Conservation (phyloP, 2,113 vertebrate genomes). For the Nycticorax nycticorax region DNA sequence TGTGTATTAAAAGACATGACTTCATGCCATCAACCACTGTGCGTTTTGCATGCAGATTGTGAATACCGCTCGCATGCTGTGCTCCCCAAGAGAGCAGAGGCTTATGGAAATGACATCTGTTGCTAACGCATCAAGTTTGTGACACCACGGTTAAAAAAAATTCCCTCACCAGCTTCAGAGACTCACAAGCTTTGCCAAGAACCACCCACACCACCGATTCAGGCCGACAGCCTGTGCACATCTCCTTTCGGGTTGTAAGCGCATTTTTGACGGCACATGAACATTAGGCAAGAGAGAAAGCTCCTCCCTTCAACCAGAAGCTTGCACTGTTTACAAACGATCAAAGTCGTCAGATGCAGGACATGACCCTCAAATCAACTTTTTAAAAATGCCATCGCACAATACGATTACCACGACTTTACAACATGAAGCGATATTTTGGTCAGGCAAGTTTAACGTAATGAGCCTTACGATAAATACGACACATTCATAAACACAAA, state of each 20-base stretch:
- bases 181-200: conserved; percentile 5
- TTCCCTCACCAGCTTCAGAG: conserved; percentile 25
- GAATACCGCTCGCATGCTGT: neutral
- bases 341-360: neutral
- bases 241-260: conserved; percentile 8
- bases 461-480: neutral
- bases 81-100: conserved; percentile 30
- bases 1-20: neutral
- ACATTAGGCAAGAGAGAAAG: neutral
- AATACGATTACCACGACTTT: rapidly evolving
- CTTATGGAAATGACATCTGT: conserved; percentile 54
- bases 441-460: neutral
- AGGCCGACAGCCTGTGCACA: conserved; percentile 29
- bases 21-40: neutral
- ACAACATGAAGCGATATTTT: neutral
- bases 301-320: neutral
- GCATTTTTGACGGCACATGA: conserved; percentile 16
- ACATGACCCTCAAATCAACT: neutral
- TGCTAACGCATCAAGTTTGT: conserved; percentile 53
- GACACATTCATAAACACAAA: neutral
- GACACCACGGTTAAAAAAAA: conserved; percentile 30
- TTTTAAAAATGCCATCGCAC: neutral
- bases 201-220: conserved; percentile 44
- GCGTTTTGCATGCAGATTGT: neutral
- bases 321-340: neutral